A percentile compares a stretch with the other conserved stretches of the same genome.
phyloP scores from a whole-genome alignment of 64 coral and sea anemone species.

The Actinia equina region DNA sequence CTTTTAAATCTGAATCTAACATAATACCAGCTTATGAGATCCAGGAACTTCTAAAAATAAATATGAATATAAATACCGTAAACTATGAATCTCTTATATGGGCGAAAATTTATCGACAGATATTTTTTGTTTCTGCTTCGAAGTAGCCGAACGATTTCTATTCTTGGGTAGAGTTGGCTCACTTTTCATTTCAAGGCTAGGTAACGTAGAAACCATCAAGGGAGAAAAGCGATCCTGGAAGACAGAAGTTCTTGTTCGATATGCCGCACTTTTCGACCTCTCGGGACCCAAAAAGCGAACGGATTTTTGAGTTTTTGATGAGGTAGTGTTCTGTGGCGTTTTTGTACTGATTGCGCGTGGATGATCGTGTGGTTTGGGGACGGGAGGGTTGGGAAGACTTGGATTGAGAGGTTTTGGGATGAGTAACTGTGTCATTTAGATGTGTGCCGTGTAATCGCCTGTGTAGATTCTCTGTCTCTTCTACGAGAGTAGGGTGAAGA shows the following conservation, averaged over 20 bases:
- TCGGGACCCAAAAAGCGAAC: constrained; percentile 1
- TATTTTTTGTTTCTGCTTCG: background rate
- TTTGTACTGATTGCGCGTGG: background rate
- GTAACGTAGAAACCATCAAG: background rate
- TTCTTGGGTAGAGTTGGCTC: background rate
- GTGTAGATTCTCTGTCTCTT: background rate
- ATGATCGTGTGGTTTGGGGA: background rate
- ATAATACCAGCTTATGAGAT: too few relatives aligned
- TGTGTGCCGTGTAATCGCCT: background rate
- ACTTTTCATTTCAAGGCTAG: background rate
- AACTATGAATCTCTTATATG: background rate
- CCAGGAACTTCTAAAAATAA: too few relatives aligned
- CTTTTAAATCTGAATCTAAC: too few relatives aligned
- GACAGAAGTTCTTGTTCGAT: background rate
- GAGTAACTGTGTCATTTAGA: background rate
- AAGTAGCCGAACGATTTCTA: background rate
- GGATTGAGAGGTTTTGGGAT: too few relatives aligned
- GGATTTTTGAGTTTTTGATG: background rate
- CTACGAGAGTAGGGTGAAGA: background rate
- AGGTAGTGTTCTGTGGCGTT: background rate
- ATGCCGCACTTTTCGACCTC: background rate
- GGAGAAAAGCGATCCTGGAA: constrained; percentile 10
- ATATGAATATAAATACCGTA: background rate
- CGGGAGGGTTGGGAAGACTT: background rate
- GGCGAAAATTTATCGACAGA: constrained; percentile 7